Evolutionary conservation across 2,113 vertebrate species (phyloP).

Genomic region (Myrmophylax atrothorax): DNA sequence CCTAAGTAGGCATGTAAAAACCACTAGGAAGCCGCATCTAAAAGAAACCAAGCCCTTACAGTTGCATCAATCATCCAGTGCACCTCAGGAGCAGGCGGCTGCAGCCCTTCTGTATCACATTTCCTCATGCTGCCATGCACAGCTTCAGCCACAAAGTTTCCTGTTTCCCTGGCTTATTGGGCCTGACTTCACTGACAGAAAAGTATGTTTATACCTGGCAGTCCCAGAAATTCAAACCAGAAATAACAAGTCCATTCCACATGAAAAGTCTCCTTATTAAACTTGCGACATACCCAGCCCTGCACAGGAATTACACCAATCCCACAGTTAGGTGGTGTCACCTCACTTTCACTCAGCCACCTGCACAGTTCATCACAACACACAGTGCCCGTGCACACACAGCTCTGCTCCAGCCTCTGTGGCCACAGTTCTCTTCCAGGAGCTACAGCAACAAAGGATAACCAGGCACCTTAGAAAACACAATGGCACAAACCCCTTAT

Average conservation of each 20-base stretch:
- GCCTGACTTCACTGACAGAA: background rate
- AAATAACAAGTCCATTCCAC: background rate
- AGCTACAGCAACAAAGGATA: background rate
- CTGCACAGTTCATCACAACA: background rate
- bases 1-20: background rate
- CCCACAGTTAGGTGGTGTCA: background rate
- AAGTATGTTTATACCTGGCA: background rate
- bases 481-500: background rate
- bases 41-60: background rate
- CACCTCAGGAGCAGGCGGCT: background rate
- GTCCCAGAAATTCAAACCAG: background rate
- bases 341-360: background rate
- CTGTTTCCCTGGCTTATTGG: background rate
- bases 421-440: background rate
- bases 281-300: background rate
- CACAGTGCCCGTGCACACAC: accelerated
- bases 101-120: background rate
- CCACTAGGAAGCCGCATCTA: background rate
- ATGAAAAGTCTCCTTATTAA: background rate
- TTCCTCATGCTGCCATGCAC: background rate
- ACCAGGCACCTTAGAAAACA: background rate
- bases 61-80: background rate
- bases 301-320: background rate
- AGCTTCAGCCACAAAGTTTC: background rate
- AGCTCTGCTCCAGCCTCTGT: background rate